Evolutionary conservation across 2,888 invertebrate genomes (phyloP), one percentile per base, ranked within the genome.

Genomic region (Pantelozetes paolii): DNA sequence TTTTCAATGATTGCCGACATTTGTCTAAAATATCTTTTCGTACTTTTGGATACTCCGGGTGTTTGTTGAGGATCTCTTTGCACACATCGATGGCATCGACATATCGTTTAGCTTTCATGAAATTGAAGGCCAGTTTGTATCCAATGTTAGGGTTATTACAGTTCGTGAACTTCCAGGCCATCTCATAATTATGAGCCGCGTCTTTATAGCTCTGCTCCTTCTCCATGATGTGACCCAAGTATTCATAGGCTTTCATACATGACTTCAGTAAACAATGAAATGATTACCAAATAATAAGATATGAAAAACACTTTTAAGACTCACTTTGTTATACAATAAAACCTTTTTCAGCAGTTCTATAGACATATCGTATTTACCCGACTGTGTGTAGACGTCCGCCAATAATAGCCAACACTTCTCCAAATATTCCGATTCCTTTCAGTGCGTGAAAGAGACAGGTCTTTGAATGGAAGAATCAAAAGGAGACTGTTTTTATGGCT

Each of bases 401-500:
- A 97, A 84, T 64, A 97, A 85, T 9, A 98, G 82, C 98, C 98
- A 98, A 82, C 94, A 92, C 76, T 92, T 88, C 84, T 98, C 98
- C 75, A 98, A 84, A 80, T 96, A 94, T 80, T 97, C 96, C 0
- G 96, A 94, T 80, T 96, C 95, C 78, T 77, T 54, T 9, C 6
- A 23, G 26, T 11, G 36, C 36, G 26, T 11, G 36, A 5, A 36
- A 36, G 36, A 36, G 36, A 36, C 6, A 9, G 36, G 36, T 36
- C 36, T 8, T 36, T 36, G 36, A 8, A 8, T 5, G 36, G 6
- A 36, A 36, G 6, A 9, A 36, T 9, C 5, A 9, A 5, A 71
- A 48, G 9, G 5, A 26, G 2, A 26, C 5, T 70, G 70, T 5
- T 11, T 3, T 30, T 3, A 57, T 71, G 45, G 36, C 76, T 67